Percentiles rank a stretch among this genome's conserved stretches.
phyloP scores from a whole-genome alignment of 2,113 vertebrate genomes.

The Neodon shergylaensis region DNA sequence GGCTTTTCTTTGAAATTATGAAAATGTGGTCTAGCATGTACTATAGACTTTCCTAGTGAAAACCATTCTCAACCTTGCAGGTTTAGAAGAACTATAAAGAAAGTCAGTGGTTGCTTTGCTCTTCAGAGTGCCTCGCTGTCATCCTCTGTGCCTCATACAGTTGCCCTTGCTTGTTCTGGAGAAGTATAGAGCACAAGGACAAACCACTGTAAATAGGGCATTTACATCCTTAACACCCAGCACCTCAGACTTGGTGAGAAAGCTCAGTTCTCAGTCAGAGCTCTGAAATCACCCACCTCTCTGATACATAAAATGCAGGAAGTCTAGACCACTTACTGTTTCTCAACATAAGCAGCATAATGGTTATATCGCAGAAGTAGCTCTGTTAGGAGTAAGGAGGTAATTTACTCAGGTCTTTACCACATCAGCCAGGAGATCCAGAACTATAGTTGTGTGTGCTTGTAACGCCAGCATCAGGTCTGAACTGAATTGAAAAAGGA shows the following conservation, averaged over 20 bases:
- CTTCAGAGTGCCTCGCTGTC: background rate
- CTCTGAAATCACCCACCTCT: background rate
- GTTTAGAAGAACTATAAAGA: background rate
- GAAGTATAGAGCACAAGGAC: background rate
- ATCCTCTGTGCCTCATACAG: background rate
- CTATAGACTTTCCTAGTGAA: background rate
- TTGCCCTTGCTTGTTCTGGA: background rate
- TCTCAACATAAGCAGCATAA: background rate
- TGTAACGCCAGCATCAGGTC: background rate
- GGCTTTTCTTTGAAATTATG: background rate
- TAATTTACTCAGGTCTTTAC: background rate
- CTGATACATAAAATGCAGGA: background rate
- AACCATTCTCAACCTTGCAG: background rate
- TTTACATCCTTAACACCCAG: background rate
- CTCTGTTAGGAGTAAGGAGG: background rate
- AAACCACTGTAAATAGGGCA: background rate
- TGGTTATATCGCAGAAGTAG: background rate
- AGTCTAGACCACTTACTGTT: background rate
- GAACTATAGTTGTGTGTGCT: background rate
- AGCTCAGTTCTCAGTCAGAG: slow-evolving; percentile 10
- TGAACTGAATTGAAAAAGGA: background rate
- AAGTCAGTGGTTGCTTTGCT: background rate
- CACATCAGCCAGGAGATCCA: background rate
- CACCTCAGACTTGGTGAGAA: background rate
- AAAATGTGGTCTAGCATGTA: background rate